A percentile compares a stretch with the other conserved stretches of the same genome.
Evolutionary conservation across 2,113 vertebrate species (phyloP).

Genomic region (Zingel zingel): DNA sequence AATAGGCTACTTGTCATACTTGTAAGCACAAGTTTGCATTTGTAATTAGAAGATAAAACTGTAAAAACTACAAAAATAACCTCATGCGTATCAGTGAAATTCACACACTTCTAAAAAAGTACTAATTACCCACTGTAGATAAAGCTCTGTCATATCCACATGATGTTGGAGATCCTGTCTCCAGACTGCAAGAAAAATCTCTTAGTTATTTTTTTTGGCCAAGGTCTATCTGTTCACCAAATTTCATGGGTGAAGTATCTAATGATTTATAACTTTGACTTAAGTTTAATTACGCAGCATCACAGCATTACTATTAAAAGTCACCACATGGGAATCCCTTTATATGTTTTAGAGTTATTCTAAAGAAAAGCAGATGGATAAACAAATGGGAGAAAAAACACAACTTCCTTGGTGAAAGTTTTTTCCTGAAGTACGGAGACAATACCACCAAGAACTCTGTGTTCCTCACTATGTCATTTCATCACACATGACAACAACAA

Average conservation of each 20-base stretch:
- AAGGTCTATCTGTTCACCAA: neutral
- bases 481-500: neutral
- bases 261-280: too few species aligned
- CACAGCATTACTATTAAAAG: too few species aligned
- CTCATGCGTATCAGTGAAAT: neutral
- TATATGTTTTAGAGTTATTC: neutral
- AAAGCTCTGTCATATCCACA: slow-evolving; percentile 15
- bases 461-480: neutral
- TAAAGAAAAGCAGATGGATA: neutral
- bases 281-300: too few species aligned
- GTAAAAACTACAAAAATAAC: too few species aligned
- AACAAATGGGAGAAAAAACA: slow-evolving; percentile 7
- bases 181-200: slow-evolving; percentile 2
- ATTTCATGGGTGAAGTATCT: slow-evolving; percentile 18
- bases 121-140: neutral
- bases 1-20: neutral
- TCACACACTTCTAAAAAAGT: neutral
- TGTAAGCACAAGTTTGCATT: neutral
- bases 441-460: neutral
- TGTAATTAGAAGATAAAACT: neutral
- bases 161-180: slow-evolving; percentile 10
- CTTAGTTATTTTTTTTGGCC: neutral
- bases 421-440: neutral
- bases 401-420: neutral
- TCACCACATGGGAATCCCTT: slow-evolving; percentile 14